Evolutionary conservation across 2,113 vertebrate genomes (phyloP).

Genomic region (Capreolus pygargus): DNA sequence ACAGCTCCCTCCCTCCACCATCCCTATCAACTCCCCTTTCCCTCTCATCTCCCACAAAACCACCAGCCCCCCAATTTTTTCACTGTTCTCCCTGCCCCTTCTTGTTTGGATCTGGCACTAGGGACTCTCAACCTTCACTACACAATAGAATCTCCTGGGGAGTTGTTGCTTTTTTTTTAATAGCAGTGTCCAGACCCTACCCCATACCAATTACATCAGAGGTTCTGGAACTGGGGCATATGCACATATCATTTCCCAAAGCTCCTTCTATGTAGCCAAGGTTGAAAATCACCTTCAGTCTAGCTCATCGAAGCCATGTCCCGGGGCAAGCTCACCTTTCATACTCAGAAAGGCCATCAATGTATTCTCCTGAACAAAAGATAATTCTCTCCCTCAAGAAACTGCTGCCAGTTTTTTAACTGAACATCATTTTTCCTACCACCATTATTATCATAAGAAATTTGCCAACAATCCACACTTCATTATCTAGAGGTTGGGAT

Average conservation of each 20-base stretch:
- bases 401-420: background rate
- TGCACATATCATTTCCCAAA: background rate
- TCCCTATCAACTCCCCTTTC: background rate
- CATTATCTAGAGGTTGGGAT: background rate
- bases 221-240: background rate
- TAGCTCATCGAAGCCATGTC: background rate
- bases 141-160: background rate
- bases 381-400: constrained; percentile 40
- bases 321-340: background rate
- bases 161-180: background rate
- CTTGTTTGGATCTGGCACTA: background rate
- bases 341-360: background rate
- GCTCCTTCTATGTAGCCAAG: background rate
- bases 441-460: constrained; percentile 34
- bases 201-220: background rate
- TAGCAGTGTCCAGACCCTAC: background rate
- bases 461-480: constrained; percentile 29
- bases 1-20: background rate
- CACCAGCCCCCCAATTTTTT: background rate
- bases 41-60: background rate
- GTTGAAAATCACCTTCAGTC: background rate
- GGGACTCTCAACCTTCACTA: background rate
- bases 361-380: constrained; percentile 61
- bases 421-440: constrained; percentile 34
- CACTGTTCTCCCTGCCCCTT: background rate